Conservation (phyloP, 2,797 vertebrate species). For the Discoglossus pictus region DNA sequence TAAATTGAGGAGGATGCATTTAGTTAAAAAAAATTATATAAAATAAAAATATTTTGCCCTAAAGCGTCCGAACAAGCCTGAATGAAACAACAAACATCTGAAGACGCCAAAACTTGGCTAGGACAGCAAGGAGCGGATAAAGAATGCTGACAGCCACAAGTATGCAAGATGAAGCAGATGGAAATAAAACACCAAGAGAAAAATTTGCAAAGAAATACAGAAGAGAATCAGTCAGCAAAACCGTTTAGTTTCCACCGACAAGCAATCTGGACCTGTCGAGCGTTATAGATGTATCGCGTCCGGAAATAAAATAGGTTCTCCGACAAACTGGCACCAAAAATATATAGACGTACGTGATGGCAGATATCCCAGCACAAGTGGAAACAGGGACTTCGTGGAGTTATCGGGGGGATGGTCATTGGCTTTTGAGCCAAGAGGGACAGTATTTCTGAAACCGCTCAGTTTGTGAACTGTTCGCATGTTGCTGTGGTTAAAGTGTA, state of each 20-base stretch:
- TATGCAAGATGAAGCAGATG: neutral
- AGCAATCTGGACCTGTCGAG: conserved; percentile 33
- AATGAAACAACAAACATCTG: no score
- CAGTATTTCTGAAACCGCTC: no score
- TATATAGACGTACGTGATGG: neutral
- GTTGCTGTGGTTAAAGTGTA: no score
- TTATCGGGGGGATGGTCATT: no score
- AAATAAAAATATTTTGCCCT: no score
- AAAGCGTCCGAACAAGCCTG: no score
- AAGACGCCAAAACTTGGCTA: neutral
- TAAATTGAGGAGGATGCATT: no score
- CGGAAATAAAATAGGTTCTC: neutral
- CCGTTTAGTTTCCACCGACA: conserved; percentile 3
- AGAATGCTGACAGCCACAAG: neutral
- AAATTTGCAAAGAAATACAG: neutral
- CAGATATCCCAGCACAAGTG: no score
- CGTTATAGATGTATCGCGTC: conserved; percentile 14
- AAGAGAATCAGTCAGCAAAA: conserved; percentile 30
- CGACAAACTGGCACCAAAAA: conserved; percentile 2
- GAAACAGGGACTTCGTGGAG: no score
- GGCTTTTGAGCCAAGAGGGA: no score
- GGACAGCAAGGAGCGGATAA: neutral
- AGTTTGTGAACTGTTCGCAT: no score
- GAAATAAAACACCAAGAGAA: conserved; percentile 1
- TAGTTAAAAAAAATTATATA: no score